Evolutionary conservation across 2,113 vertebrate genomes (phyloP), one percentile per base, ranked within the genome.

Genomic region (Zeus faber): DNA sequence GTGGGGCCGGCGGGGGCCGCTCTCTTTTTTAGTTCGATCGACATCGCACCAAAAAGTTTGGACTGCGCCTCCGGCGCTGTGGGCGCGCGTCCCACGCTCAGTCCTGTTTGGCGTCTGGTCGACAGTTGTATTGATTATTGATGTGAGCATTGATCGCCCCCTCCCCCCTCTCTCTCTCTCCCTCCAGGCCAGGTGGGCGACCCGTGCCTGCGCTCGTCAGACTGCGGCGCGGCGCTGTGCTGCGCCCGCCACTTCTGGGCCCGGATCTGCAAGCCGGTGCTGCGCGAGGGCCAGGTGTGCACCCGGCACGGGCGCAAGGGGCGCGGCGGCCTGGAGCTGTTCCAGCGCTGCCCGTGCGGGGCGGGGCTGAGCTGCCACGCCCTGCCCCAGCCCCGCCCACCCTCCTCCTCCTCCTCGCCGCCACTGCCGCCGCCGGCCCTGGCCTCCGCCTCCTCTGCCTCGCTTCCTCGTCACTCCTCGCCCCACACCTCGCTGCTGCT

Each of bases 241-340:
- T 97, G 94, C 54, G 94, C 95, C 35, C 93, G 95, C 7, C 95
- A 97, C 81, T 95, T 97, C 88, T 96, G 95, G 95, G 92, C 92
- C 47, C 93, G 94, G 72, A 95, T 97, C 78, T 97, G 94, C 69
- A 97, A 97, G 54, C 93, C 93, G 0, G 91, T 97, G 53, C 74
- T 97, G 65, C 88, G 65, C 31, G 92, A 93, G 79, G 94, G 94
- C 0, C 92, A 96, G 59, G 93, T 96, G 5, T 97, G 95, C 69
- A 96, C 94, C 41, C 91, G 89, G 26, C 91, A 93, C 41, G 87
- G 91, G 47, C 90, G 86, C 62, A 95, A 95, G 57, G 91, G 91
- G 0, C 89, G 87, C 8, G 92, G 90, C 0, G 91, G 91, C 58
- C 87, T 94, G 66, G 95, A 97, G 78, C 92, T 97, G 26, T 96